Evolutionary conservation across 2,888 invertebrate genomes (phyloP).

Genomic region (Leptarthrus brevirostris): DNA sequence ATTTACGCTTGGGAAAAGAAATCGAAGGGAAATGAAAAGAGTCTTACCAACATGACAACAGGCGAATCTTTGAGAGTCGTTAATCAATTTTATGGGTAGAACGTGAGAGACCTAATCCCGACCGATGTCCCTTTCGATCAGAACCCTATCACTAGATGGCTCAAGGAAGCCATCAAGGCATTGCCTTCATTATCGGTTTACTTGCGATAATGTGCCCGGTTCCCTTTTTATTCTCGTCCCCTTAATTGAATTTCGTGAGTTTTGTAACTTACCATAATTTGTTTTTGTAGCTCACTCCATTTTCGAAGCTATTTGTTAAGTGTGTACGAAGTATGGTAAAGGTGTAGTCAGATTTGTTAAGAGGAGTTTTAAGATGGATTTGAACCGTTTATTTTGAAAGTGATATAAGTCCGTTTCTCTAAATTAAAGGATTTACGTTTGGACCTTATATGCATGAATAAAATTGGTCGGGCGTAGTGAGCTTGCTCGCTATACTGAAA

Average conservation of each 20-base stretch:
- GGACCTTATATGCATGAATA: too few relatives aligned
- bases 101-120: slow-evolving; percentile 50
- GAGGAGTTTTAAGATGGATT: too few relatives aligned
- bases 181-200: slow-evolving; percentile 51
- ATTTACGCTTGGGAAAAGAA: slow-evolving; percentile 27
- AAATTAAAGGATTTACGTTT: too few relatives aligned
- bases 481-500: too few relatives aligned
- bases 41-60: slow-evolving; percentile 36
- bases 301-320: background rate
- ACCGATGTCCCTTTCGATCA: slow-evolving; percentile 39
- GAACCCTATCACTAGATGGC: slow-evolving; percentile 24
- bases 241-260: slow-evolving; percentile 44
- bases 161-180: slow-evolving; percentile 50
- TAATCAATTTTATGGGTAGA: slow-evolving; percentile 53
- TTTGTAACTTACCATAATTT: slow-evolving; percentile 35
- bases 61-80: slow-evolving; percentile 47
- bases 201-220: slow-evolving; percentile 44
- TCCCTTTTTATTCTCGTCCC: background rate
- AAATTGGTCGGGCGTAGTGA: too few relatives aligned
- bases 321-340: background rate
- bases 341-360: background rate
- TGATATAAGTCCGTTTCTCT: too few relatives aligned
- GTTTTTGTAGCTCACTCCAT: slow-evolving; percentile 17
- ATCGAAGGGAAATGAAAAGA: slow-evolving; percentile 8
- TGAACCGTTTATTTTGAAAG: too few relatives aligned